Conservation (phyloP, 2,797 vertebrate genomes). For the Huso huso region DNA sequence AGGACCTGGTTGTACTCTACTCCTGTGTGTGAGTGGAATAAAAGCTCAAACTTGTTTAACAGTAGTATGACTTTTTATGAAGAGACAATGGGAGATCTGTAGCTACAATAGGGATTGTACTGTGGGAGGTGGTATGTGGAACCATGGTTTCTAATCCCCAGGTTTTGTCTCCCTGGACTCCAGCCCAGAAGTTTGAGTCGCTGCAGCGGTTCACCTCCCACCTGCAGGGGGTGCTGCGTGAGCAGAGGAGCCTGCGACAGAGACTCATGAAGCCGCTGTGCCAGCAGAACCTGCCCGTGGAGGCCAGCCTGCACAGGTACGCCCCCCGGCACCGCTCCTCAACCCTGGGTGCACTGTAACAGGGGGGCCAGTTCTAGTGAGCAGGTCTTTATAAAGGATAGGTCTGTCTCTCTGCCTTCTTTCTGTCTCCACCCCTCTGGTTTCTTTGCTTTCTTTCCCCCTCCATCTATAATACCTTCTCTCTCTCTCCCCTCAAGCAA, state of each 20-base stretch:
- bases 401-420: background rate
- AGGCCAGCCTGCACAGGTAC: slow-evolving; percentile 73
- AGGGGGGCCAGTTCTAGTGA: too few relatives aligned
- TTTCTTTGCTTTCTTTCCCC: background rate
- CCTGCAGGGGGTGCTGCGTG: slow-evolving; percentile 68
- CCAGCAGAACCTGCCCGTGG: slow-evolving; percentile 68
- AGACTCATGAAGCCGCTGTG: slow-evolving; percentile 65
- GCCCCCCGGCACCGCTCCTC: background rate
- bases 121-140: too few relatives aligned
- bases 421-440: background rate
- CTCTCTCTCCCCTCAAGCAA: background rate
- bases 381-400: background rate
- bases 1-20: background rate
- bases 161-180: too few relatives aligned
- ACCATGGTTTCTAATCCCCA: too few relatives aligned
- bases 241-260: slow-evolving; percentile 64
- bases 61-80: background rate
- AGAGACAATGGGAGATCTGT: background rate
- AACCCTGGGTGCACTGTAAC: background rate
- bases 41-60: background rate
- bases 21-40: slow-evolving; percentile 1
- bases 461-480: background rate
- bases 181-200: slow-evolving; percentile 58
- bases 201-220: slow-evolving; percentile 71
- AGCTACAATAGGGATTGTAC: too few relatives aligned